Percentiles rank a stretch among this genome's conserved stretches.
Conservation (phyloP, 2,888 invertebrate genomes). For the Helleia helle region DNA sequence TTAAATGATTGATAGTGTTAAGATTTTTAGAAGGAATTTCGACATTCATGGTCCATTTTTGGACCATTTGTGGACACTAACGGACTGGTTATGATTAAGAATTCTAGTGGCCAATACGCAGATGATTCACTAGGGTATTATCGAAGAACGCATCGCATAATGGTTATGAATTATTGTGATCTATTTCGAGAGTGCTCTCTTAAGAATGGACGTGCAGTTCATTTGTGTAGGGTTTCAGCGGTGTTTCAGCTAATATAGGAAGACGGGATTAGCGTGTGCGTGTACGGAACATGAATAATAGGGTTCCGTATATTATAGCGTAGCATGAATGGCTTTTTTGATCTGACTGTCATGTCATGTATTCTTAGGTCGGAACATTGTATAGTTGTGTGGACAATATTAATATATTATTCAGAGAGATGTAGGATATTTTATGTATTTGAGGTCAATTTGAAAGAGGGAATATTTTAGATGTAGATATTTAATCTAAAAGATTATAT, state of each 20-base stretch:
- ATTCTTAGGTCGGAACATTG: too few species aligned
- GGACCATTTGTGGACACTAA: too few species aligned
- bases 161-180: constrained; percentile 67
- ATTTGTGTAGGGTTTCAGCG: constrained; percentile 23
- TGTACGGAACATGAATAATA: constrained; percentile 8
- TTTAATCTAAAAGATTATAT: too few species aligned
- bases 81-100: too few species aligned
- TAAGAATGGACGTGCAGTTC: constrained; percentile 45
- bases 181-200: constrained; percentile 53
- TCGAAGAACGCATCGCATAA: constrained; percentile 41
- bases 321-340: background rate
- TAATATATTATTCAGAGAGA: too few species aligned
- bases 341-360: background rate
- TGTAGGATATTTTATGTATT: too few species aligned
- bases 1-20: too few species aligned
- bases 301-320: constrained; percentile 1
- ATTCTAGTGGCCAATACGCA: constrained; percentile 24
- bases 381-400: too few species aligned
- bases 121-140: constrained; percentile 34
- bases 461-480: too few species aligned
- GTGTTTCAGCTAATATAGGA: constrained; percentile 20
- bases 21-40: too few species aligned
- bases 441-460: too few species aligned
- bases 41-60: too few species aligned
- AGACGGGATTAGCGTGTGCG: constrained; percentile 20